A percentile compares a stretch with the other conserved stretches of the same genome.
Evolutionary conservation across 2,797 vertebrate genomes (phyloP).

Genomic region (Cyclura pinguis): DNA sequence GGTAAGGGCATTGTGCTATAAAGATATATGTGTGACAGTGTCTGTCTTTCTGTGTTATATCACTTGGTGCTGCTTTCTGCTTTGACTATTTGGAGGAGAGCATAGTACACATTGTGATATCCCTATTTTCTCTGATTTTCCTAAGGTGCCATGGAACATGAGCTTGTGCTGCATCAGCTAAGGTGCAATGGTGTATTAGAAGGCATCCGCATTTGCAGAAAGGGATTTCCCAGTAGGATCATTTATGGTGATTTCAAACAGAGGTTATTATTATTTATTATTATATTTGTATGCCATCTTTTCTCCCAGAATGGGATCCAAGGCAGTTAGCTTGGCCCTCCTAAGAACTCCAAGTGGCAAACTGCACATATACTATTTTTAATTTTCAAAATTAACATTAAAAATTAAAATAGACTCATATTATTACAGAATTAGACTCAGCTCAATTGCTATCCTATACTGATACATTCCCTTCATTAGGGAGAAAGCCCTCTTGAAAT

Average conservation of each 20-base stretch:
- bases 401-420: neutral
- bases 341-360: neutral
- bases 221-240: slow-evolving; percentile 89
- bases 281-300: no score
- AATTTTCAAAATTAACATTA: neutral
- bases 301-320: no score
- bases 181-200: slow-evolving; percentile 90
- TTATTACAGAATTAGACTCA: neutral
- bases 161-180: slow-evolving; percentile 90
- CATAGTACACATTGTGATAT: no score
- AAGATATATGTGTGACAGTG: neutral
- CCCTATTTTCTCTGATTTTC: no score
- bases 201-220: slow-evolving; percentile 90
- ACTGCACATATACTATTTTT: neutral
- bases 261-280: slow-evolving; percentile 71
- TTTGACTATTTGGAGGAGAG: neutral
- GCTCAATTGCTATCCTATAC: neutral
- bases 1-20: slow-evolving; percentile 73
- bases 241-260: slow-evolving; percentile 89
- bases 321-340: neutral
- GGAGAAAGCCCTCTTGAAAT: neutral
- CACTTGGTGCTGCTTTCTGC: neutral
- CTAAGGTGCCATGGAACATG: slow-evolving; percentile 86
- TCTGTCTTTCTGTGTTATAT: neutral
- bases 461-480: no score